A percentile compares a stretch with the other conserved stretches of the same genome.
These are phyloP conservation scores for Chrysina gloriosa DNA, from an alignment of 2,888 invertebrate genomes.

Conservation along the genomic window DNA sequence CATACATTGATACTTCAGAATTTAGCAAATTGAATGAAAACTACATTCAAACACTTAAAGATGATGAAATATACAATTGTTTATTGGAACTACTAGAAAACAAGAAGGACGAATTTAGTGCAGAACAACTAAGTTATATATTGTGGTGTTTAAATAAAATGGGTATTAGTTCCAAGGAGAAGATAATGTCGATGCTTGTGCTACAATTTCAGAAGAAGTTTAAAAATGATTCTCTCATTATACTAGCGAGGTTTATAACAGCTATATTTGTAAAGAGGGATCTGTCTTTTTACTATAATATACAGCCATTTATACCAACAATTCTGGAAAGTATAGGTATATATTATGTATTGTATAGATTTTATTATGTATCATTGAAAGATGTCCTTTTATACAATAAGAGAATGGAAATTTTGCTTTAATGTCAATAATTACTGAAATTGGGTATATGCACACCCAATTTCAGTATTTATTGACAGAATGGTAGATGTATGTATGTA, in stretches of 20 bases:
- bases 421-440: too few species aligned
- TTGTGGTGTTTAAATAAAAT: slow-evolving; percentile 67
- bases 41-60: slow-evolving; percentile 57
- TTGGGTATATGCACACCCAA: too few species aligned
- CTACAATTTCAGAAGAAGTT: slow-evolving; percentile 55
- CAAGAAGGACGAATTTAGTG: slow-evolving; percentile 58
- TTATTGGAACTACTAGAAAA: slow-evolving; percentile 56
- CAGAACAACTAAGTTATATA: slow-evolving; percentile 63
- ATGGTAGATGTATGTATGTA: too few species aligned
- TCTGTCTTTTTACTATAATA: slow-evolving; percentile 62
- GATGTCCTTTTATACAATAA: too few species aligned
- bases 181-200: slow-evolving; percentile 60
- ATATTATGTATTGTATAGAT: not conserved
- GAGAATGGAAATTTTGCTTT: too few species aligned
- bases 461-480: too few species aligned
- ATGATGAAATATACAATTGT: slow-evolving; percentile 55
- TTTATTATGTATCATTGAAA: too few species aligned
- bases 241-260: slow-evolving; percentile 64
- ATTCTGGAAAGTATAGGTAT: slow-evolving; percentile 61
- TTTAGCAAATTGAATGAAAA: slow-evolving; percentile 46
- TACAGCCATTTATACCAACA: slow-evolving; percentile 62
- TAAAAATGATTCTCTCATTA: slow-evolving; percentile 51
- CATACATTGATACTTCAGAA: slow-evolving; percentile 36
- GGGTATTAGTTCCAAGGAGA: slow-evolving; percentile 60
- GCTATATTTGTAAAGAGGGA: slow-evolving; percentile 62